Percentiles rank a stretch among this genome's conserved stretches.
Conservation (phyloP, 1,140 invertebrate species). For the Drosophila lini region DNA sequence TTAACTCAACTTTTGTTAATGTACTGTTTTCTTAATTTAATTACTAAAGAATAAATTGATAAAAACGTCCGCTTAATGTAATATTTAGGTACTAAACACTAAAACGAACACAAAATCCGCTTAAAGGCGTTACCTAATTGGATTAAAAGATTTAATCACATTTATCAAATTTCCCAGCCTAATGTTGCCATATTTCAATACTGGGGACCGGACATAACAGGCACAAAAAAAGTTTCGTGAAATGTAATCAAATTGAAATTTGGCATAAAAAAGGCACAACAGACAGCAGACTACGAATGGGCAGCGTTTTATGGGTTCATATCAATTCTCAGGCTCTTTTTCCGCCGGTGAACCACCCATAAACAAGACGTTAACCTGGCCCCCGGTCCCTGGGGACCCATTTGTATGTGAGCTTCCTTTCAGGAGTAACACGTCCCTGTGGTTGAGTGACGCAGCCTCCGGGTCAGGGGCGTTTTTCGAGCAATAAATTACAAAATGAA, state of each 20-base stretch:
- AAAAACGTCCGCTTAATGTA: background rate
- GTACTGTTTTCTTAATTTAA: background rate
- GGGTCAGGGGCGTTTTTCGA: conserved; percentile 56
- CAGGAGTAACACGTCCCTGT: conserved; percentile 47
- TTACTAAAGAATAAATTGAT: background rate
- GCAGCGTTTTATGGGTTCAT: conserved; percentile 73
- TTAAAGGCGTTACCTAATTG: conserved; percentile 19
- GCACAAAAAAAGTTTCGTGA: conserved; percentile 16
- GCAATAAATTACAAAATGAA: conserved; percentile 82
- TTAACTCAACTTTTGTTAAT: background rate
- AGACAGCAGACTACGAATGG: conserved; percentile 42
- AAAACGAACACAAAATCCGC: background rate
- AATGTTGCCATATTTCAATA: conserved; percentile 42
- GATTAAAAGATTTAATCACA: conserved; percentile 44
- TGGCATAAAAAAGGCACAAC: conserved; percentile 65
- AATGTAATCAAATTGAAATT: conserved; percentile 81
- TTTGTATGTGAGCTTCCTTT: conserved; percentile 71
- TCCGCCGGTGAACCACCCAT: conserved; percentile 55
- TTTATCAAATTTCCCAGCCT: conserved; percentile 36
- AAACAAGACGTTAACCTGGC: conserved; percentile 62
- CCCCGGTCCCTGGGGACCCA: conserved; percentile 69
- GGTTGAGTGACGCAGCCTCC: conserved; percentile 29
- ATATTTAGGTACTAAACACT: no score
- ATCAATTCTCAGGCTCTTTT: conserved; percentile 76
- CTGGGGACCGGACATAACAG: conserved; percentile 17